These are phyloP conservation scores for Aplodontia rufa DNA, from an alignment of 2,113 vertebrate genomes.

Conservation along the genomic window DNA sequence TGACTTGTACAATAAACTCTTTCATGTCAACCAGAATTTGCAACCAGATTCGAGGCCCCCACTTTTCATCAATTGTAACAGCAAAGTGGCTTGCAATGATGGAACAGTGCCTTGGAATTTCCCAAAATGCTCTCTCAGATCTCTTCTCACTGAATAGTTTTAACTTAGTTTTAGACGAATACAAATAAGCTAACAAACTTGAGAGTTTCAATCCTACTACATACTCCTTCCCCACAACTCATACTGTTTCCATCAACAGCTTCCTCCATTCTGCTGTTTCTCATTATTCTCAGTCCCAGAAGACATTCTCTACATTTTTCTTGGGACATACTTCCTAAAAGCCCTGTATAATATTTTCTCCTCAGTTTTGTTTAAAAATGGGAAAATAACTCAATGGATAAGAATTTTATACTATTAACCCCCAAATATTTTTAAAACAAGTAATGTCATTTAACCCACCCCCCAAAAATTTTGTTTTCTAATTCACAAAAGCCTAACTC, in stretches of 20 bases:
- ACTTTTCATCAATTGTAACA: neutral
- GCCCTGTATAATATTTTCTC: neutral
- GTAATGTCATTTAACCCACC: too few relatives aligned
- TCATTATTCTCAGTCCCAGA: neutral
- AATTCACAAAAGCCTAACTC: neutral
- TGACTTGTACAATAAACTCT: neutral
- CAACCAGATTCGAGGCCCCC: neutral
- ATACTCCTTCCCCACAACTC: accelerated
- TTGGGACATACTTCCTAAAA: neutral
- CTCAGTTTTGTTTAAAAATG: neutral
- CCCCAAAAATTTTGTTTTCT: neutral
- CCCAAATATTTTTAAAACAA: neutral
- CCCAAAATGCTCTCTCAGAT: neutral
- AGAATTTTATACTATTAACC: neutral
- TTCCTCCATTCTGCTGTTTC: neutral
- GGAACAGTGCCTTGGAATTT: neutral
- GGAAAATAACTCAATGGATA: neutral
- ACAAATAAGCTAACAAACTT: neutral
- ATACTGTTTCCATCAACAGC: neutral
- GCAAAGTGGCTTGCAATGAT: neutral
- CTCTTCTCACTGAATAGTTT: neutral
- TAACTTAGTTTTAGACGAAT: neutral
- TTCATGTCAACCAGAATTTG: neutral
- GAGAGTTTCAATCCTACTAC: neutral
- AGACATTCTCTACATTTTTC: neutral